phyloP scores from a whole-genome alignment of 2,113 vertebrate genomes.

The Felis chaus region DNA sequence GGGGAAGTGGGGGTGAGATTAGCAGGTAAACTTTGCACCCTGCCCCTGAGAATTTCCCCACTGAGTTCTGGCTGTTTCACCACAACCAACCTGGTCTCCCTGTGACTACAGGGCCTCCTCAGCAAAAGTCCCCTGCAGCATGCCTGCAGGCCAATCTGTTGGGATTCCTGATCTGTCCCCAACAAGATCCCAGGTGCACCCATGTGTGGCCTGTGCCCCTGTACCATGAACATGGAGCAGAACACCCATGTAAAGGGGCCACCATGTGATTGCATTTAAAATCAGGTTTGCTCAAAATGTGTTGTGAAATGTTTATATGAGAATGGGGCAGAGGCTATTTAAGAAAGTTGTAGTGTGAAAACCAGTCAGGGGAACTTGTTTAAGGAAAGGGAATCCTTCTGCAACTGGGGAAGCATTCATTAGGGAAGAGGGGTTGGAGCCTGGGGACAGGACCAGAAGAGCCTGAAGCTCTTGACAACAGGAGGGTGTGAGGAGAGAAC shows the following conservation, averaged over 20 bases:
- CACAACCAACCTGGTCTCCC: no score
- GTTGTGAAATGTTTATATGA: neutral
- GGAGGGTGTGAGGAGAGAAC: no score
- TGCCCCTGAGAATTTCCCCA: neutral
- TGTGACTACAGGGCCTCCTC: no score
- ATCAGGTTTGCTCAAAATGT: constrained; percentile 1
- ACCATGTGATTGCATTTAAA: neutral
- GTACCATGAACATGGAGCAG: neutral
- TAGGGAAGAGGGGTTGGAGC: neutral
- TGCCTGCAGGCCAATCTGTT: neutral
- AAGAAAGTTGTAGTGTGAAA: neutral
- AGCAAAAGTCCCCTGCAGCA: neutral
- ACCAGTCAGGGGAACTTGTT: neutral
- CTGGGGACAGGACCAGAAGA: no score
- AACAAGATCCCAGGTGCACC: neutral
- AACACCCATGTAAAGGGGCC: neutral
- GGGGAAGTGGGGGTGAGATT: neutral
- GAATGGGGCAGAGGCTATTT: neutral
- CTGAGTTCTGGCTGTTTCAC: neutral
- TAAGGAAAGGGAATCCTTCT: neutral
- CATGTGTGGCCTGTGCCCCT: accelerated
- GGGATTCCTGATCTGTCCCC: neutral
- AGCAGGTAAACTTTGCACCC: neutral
- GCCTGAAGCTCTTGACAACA: neutral
- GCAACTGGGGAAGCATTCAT: neutral